Evolutionary conservation across 2,888 invertebrate genomes (phyloP).

Genomic region (Sinopyrophorus schimmeli): DNA sequence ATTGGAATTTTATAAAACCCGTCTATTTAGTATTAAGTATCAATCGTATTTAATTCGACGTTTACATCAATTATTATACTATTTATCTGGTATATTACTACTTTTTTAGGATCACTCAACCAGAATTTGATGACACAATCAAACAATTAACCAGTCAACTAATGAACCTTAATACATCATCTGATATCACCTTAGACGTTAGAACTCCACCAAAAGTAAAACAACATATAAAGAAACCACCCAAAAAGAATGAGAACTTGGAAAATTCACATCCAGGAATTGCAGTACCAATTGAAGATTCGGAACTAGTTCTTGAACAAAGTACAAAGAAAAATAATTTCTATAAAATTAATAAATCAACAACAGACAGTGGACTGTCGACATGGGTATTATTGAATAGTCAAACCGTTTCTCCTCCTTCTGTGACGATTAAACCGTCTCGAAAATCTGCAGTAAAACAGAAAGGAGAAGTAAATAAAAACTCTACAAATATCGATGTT

Average conservation of each 20-base stretch:
- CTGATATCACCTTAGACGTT: constrained; percentile 60
- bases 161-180: constrained; percentile 55
- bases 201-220: constrained; percentile 68
- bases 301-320: constrained; percentile 48
- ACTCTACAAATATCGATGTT: constrained; percentile 26
- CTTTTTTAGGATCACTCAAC: constrained; percentile 52
- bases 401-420: constrained; percentile 42
- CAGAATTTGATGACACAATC: constrained; percentile 61
- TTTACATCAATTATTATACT: too few species aligned
- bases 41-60: too few species aligned
- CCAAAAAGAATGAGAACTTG: constrained; percentile 39
- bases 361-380: constrained; percentile 69
- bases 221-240: constrained; percentile 54
- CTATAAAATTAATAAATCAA: constrained; percentile 54
- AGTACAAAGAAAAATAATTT: constrained; percentile 49
- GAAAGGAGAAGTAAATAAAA: constrained; percentile 34
- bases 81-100: constrained; percentile 1
- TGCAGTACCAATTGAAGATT: constrained; percentile 67
- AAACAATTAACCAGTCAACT: constrained; percentile 63
- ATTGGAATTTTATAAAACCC: too few species aligned
- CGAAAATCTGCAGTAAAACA: constrained; percentile 38
- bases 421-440: constrained; percentile 43
- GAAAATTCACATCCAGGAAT: constrained; percentile 67
- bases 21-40: too few species aligned
- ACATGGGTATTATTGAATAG: constrained; percentile 76